phyloP scores from a whole-genome alignment of 2,113 vertebrate species.

The Dicerorhinus sumatrensis region DNA sequence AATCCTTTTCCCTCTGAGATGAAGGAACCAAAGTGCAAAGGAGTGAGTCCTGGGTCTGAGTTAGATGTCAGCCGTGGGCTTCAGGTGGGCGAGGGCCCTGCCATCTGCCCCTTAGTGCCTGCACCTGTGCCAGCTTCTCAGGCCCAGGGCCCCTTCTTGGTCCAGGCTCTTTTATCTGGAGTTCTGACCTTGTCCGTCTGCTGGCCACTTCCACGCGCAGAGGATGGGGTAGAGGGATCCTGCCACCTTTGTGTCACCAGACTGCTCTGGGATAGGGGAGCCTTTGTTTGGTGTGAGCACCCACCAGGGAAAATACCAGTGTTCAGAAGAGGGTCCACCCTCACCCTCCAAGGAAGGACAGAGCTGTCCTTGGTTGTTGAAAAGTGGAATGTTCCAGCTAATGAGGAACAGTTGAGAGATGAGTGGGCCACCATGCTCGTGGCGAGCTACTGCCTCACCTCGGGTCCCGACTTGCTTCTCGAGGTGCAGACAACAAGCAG shows the following conservation, averaged over 20 bases:
- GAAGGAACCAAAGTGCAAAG: not conserved
- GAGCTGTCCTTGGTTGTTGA: conserved; percentile 59
- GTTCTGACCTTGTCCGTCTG: not conserved
- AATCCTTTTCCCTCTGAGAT: not conserved
- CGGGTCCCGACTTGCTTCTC: not conserved
- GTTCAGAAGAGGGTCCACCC: not conserved
- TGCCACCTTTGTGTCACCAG: not conserved
- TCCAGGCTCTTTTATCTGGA: not conserved
- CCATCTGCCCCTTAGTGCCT: not conserved
- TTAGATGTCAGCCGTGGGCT: not conserved
- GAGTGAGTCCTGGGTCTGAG: no score
- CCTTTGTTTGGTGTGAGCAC: conserved; percentile 57
- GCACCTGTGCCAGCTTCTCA: not conserved
- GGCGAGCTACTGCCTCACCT: not conserved
- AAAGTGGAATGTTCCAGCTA: conserved; percentile 67
- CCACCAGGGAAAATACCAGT: not conserved
- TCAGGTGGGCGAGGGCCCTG: not conserved
- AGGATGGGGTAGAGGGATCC: not conserved
- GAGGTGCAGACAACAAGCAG: not conserved
- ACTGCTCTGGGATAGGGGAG: not conserved
- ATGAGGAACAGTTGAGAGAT: conserved; percentile 82
- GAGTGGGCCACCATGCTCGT: conserved; percentile 16
- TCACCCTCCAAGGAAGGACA: conserved; percentile 40
- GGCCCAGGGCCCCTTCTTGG: not conserved
- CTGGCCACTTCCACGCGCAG: not conserved